phyloP scores from a whole-genome alignment of 1,140 invertebrate species.

The Campodea augens region DNA sequence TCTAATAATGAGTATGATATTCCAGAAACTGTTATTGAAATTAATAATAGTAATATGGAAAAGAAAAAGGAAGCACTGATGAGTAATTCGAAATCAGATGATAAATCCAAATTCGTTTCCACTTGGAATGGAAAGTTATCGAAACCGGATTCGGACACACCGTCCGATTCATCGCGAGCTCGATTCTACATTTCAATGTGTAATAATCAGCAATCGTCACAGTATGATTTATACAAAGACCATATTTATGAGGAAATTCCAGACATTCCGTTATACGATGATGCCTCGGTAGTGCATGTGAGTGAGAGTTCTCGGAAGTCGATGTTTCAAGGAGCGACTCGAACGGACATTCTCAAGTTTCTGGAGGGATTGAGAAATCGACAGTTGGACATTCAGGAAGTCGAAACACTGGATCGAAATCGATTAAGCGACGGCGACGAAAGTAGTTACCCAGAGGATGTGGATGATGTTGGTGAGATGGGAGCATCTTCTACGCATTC shows the following conservation, averaged over 20 bases:
- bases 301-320: constrained; percentile 43
- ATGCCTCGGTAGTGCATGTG: constrained; percentile 53
- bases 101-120: too few relatives aligned
- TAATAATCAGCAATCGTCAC: constrained; percentile 11
- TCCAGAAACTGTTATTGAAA: too few relatives aligned
- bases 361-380: constrained; percentile 64
- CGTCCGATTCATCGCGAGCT: neutral
- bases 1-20: too few relatives aligned
- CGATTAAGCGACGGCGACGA: constrained; percentile 31
- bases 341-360: constrained; percentile 73
- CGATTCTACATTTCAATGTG: neutral
- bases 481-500: constrained; percentile 14
- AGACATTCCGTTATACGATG: constrained; percentile 29
- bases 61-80: too few relatives aligned
- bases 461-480: constrained; percentile 19
- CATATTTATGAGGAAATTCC: constrained; percentile 76
- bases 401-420: constrained; percentile 16
- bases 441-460: constrained; percentile 27
- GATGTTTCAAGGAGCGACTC: constrained; percentile 65
- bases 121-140: too few relatives aligned
- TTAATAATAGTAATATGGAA: too few relatives aligned
- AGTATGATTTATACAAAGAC: constrained; percentile 61
- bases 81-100: too few relatives aligned
- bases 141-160: too few relatives aligned
- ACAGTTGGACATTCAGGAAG: constrained; percentile 27